Percentiles rank a stretch among this genome's conserved stretches.
Evolutionary conservation across 2,888 invertebrate genomes (phyloP).

Genomic region (Pollenia angustigena): DNA sequence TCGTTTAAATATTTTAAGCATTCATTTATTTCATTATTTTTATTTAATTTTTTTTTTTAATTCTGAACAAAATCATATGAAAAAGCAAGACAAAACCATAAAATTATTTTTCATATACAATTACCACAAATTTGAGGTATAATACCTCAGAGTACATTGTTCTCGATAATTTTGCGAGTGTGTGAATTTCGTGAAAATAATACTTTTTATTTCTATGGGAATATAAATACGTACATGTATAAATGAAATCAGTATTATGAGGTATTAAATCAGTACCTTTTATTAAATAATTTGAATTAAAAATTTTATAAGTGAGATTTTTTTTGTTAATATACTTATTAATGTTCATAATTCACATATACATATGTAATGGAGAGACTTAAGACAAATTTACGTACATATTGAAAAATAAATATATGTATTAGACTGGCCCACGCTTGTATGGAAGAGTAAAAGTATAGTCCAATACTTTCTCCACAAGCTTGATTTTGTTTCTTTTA

Average conservation of each 20-base stretch:
- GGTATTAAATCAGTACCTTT: constrained; percentile 38
- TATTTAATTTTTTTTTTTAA: not conserved
- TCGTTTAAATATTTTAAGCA: constrained; percentile 39
- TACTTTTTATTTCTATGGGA: constrained; percentile 1
- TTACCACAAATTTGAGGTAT: constrained; percentile 37
- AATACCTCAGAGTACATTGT: constrained; percentile 46
- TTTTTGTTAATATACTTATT: not conserved
- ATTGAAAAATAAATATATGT: too few species aligned
- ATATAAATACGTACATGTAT: not conserved
- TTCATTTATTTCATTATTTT: constrained; percentile 26
- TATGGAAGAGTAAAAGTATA: too few species aligned
- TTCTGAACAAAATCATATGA: not conserved
- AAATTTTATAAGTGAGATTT: constrained; percentile 5
- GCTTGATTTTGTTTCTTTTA: too few species aligned
- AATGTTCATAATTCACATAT: not conserved
- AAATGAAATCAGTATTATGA: constrained; percentile 23
- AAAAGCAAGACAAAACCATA: not conserved
- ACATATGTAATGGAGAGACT: not conserved
- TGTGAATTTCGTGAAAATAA: constrained; percentile 2
- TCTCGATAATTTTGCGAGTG: not conserved
- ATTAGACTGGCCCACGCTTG: too few species aligned
- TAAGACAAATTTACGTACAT: too few species aligned
- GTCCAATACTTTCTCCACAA: too few species aligned
- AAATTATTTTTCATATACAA: constrained; percentile 21
- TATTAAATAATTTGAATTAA: constrained; percentile 45